Evolutionary conservation across 2,113 vertebrate species (phyloP).

Genomic region (Sinocyclocheilus rhinocerous): DNA sequence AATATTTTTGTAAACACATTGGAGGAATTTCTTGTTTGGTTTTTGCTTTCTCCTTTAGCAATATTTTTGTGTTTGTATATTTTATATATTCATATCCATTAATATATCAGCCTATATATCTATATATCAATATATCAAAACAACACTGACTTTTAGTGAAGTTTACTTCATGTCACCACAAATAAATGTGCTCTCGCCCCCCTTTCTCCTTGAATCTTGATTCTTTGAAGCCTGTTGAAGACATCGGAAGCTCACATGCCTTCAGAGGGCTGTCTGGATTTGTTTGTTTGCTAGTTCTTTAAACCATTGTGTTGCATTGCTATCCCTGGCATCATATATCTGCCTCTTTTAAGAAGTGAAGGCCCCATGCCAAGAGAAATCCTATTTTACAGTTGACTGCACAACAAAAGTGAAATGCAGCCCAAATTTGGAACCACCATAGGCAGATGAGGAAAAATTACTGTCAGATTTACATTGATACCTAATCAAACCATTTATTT

Average conservation of each 20-base stretch:
- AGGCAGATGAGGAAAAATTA: constrained; percentile 26
- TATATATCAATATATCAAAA: neutral
- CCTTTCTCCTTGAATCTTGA: neutral
- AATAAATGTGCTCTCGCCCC: neutral
- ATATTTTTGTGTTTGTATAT: too few relatives aligned
- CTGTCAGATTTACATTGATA: constrained; percentile 35
- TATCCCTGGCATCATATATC: constrained; percentile 22
- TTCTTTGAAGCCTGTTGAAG: constrained; percentile 33
- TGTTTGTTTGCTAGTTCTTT: constrained; percentile 57
- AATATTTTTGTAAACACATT: neutral
- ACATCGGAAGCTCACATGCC: constrained; percentile 52
- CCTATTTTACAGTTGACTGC: constrained; percentile 65
- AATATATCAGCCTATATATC: neutral
- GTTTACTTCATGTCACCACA: constrained; percentile 2
- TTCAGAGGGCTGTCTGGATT: constrained; percentile 38
- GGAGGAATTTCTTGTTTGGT: neutral
- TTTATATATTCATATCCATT: neutral
- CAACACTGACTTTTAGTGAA: neutral
- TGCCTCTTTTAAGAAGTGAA: constrained; percentile 51
- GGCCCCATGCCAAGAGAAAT: constrained; percentile 59
- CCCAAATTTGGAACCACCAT: constrained; percentile 45
- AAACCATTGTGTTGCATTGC: constrained; percentile 48
- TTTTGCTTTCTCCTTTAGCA: too few relatives aligned
- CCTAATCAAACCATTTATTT: constrained; percentile 12
- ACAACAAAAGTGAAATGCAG: constrained; percentile 59